Conservation (phyloP, 2,888 invertebrate genomes). For the Platyscelio sp. region DNA sequence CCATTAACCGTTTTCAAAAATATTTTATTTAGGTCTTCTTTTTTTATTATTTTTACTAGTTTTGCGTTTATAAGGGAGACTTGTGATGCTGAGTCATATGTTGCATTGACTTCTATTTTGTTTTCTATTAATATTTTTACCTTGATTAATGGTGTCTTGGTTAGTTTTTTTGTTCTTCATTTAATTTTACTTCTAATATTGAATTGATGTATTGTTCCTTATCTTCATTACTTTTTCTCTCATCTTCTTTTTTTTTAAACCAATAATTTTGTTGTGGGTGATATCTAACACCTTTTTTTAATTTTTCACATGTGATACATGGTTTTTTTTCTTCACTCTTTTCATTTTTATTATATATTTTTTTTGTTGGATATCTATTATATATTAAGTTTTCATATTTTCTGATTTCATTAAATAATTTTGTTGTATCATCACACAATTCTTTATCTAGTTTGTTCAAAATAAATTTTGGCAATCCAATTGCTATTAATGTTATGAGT, state of each 20-base stretch:
- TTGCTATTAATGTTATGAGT: slow-evolving; percentile 60
- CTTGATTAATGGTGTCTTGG: slow-evolving; percentile 73
- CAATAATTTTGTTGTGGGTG: slow-evolving; percentile 56
- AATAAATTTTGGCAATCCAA: slow-evolving; percentile 65
- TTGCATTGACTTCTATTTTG: slow-evolving; percentile 54
- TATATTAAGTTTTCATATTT: slow-evolving; percentile 5
- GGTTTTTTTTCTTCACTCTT: slow-evolving; percentile 30
- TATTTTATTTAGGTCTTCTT: slow-evolving; percentile 55
- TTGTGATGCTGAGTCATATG: slow-evolving; percentile 71
- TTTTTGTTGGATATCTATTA: background rate
- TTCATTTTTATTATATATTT: background rate
- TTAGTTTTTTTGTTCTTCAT: slow-evolving; percentile 64
- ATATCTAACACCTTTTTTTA: slow-evolving; percentile 41
- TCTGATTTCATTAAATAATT: slow-evolving; percentile 2
- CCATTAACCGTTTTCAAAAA: slow-evolving; percentile 66
- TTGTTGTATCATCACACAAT: slow-evolving; percentile 39
- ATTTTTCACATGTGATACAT: slow-evolving; percentile 37
- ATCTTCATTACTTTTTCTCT: slow-evolving; percentile 2
- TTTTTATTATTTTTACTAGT: slow-evolving; percentile 59
- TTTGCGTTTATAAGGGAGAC: slow-evolving; percentile 73
- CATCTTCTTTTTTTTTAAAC: slow-evolving; percentile 45
- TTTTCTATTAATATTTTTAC: slow-evolving; percentile 63
- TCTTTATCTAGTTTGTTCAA: slow-evolving; percentile 70
- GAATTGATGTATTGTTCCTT: slow-evolving; percentile 32
- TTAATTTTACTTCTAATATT: slow-evolving; percentile 57